Base-by-base conservation (phyloP, 2,888 invertebrate species). In the Agrilus biguttatus region DNA sequence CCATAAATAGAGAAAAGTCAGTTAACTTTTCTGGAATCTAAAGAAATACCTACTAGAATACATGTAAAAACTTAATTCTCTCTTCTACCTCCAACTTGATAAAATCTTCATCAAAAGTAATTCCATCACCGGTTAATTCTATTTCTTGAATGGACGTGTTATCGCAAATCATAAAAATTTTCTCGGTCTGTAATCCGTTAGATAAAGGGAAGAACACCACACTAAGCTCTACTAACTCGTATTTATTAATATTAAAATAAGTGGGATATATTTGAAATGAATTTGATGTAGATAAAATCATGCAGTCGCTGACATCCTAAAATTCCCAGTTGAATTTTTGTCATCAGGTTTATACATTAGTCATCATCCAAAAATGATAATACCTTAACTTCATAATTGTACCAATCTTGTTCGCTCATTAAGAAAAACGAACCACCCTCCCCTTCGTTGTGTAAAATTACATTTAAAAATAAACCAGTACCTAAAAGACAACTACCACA, bases 351-450 rank as follows among this genome's bases (percentile, higher is more conserved):
- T 17, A 17, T 4, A 17, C 17, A 34, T 12, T n/a, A 34, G 13
- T 4, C 13, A 14, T 17, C 10, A 42, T 35, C 17, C 14, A 38
- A 4, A 37, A 14, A 5, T 40, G 10, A 44, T 49, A 49, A 55
- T 57, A 69, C 69, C 46, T 58, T 50, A 32, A 69, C 53, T 40
- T 60, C 49, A 52, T 56, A 57, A 12, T 53, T 53, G 45, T 53
- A 58, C 69, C 70, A 71, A 47, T 68, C 63, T 5, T 61, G 55
- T 54, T 70, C 69, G 19, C 61, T 62, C 45, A 70, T 58, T 33
- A 67, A 51, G 44, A 69, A 69, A 53, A 70, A 70, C 45, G 52
- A 56, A 14, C 65, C 68, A 8, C 47, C 45, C 2, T 57, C 60
- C 2, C 70, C 69, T 19, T 50, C 37, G 48, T 70, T 71, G 47